Evolutionary conservation across 2,888 invertebrate genomes (phyloP), one percentile per base, ranked within the genome.

Genomic region (Chrysodeixis includens): DNA sequence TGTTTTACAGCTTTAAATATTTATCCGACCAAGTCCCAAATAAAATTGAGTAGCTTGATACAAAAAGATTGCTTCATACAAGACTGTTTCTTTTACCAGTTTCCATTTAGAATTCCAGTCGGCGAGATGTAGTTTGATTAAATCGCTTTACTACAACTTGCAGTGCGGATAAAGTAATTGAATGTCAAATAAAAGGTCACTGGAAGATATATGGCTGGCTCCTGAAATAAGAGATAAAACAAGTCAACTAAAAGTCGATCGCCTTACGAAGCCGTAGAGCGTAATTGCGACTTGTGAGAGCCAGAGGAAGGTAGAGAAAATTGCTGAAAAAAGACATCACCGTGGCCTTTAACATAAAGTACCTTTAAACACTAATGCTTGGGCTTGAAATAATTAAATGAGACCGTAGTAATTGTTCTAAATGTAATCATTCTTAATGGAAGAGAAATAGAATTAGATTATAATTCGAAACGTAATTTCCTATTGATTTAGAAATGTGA

Each of bases 141-240:
- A 75, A 75, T 75, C 55, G 66, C 56, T 53, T 78, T 57, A 65
- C 69, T 62, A 52, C 56, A 56, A 61, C 35, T 79, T 58, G 60
- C 60, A 75, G 20, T 75, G 44, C 30, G 40, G 57, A 71, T 62
- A 69, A 74, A 78, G 60, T 75, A 70, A 75, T 75, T 75, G 79
- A 78, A 75, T 75, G 70, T 70, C 59, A 75, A 60, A 75, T 78
- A 70, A 65, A 66, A 63, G 66, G 69, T 55, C 52, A 67, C 56
- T 44, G 30, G 61, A 67, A 78, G 79, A 70, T 64, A 53, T 62
- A 66, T 74, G 62, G 64, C 40, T 55, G 56, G 57, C 40, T 53
- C 14, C 64, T 69, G 59, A 66, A 79, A 67, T 69, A 76, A 76
- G 62, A 81, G 54, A 55, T 62, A 61, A 65, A 73, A 70, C 26